Base-by-base conservation (phyloP, 2,113 vertebrate species). In the Pardalotus punctatus region DNA sequence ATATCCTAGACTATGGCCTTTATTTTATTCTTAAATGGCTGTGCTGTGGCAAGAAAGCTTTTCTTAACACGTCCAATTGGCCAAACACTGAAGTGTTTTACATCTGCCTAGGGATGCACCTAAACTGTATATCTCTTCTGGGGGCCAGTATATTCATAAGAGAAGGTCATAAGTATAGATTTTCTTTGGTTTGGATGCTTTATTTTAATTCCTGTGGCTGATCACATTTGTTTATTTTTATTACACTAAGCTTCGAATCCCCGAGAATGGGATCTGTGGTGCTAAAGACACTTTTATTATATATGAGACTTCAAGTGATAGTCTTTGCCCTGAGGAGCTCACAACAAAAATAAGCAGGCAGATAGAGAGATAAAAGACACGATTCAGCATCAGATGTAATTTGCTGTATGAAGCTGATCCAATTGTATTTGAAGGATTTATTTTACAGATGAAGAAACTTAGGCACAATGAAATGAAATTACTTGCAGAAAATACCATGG, bases 311-410 rank as follows among this genome's bases (percentile, higher is more conserved):
- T 90, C 77, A 90, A 95, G 72, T 74, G 67, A 92, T 83, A 88
- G 72, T 92, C 88, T 90, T 92, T 96, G 96, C 96, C 96, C 93
- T 45, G 72, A 90, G 92, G 94, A 95, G 69, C 76, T 88, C 85
- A 82, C 93, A 90, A 93, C 96, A 92, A 96, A 96, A 95, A 95
- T 93, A 95, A 91, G 81, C 87, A 96, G 91, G 70, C 84, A 88
- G 69, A 95, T 70, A 93, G 78, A 91, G 83, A 97, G 85, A 96
- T 96, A 97, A 96, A 96, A 95, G 89, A 94, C 93, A 95, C 95
- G 95, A 97, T 95, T 96, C 95, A 94, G 94, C 93, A 95, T 96
- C 86, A 88, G 91, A 92, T 91, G 67, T 86, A 95, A 96, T 96
- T 96, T 97, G 95, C 91, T 95, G 88, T 81, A 86, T 95, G 96